These are phyloP conservation scores for Lithosia quadra DNA, from an alignment of 2,888 invertebrate genomes.

Conservation along the genomic window DNA sequence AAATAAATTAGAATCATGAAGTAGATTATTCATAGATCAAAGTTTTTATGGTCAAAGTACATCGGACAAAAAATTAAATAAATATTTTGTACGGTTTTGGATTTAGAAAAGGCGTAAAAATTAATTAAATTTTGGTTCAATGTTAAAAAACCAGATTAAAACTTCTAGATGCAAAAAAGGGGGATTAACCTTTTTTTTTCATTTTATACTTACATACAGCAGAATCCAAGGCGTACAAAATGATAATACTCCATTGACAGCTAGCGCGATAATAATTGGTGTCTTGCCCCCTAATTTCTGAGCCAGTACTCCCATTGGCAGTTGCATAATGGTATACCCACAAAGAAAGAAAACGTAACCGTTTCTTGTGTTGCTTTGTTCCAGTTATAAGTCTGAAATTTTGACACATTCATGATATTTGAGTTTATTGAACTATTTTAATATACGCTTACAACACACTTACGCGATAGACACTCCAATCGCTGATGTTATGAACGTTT, in stretches of 20 bases:
- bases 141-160: too few species aligned
- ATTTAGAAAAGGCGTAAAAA: too few species aligned
- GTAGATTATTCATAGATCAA: background rate
- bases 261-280: constrained; percentile 77
- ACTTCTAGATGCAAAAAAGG: background rate
- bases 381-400: constrained; percentile 68
- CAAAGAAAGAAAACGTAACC: constrained; percentile 81
- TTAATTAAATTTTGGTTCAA: too few species aligned
- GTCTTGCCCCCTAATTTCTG: constrained; percentile 88
- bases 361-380: constrained; percentile 71
- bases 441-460: background rate
- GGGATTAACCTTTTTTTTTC: background rate
- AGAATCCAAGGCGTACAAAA: constrained; percentile 66
- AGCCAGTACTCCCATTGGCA: constrained; percentile 86
- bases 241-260: constrained; percentile 60
- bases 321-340: constrained; percentile 84
- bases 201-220: constrained; percentile 59
- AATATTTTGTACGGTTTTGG: background rate
- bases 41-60: too few species aligned
- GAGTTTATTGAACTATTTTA: too few species aligned
- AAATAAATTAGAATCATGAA: background rate
- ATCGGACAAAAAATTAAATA: too few species aligned
- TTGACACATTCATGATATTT: background rate
- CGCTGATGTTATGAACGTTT: background rate
- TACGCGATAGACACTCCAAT: constrained; percentile 12